phyloP scores from a whole-genome alignment of 2,113 vertebrate species.

The Oreocharis arfaki region DNA sequence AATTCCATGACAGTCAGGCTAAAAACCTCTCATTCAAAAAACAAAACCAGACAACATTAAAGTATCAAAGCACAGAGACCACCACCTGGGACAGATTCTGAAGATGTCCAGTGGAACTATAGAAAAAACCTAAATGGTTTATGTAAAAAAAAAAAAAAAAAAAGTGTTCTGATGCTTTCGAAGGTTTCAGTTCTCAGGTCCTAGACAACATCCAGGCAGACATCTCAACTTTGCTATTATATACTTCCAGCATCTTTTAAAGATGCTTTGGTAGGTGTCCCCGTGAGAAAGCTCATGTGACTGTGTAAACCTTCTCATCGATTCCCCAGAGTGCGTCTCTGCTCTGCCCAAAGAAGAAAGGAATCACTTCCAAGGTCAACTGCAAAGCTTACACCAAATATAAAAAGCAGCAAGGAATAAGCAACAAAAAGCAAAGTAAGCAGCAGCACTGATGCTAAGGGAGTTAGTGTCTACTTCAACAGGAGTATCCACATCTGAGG shows the following conservation, averaged over 20 bases:
- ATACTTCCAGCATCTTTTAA: not conserved
- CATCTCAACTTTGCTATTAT: not conserved
- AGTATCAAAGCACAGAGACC: not conserved
- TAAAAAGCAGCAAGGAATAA: not conserved
- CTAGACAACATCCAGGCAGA: not conserved
- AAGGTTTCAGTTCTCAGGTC: not conserved
- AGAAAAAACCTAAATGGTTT: not conserved
- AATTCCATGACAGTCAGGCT: not conserved
- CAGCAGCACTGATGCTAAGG: conserved; percentile 9
- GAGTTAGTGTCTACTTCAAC: not conserved
- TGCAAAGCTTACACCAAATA: not conserved
- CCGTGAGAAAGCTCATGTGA: not conserved
- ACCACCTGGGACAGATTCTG: not conserved
- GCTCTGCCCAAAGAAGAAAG: not conserved
- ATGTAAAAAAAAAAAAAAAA: not conserved
- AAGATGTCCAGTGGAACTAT: not conserved
- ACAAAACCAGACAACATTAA: not conserved
- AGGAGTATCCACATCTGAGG: not conserved
- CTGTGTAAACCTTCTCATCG: not conserved
- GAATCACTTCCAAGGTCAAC: not conserved
- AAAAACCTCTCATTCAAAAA: not conserved
- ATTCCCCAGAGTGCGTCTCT: not conserved
- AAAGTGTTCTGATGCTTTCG: not conserved
- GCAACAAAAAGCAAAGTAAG: conserved; percentile 8
- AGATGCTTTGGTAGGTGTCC: not conserved